A percentile compares a stretch with the other conserved stretches of the same genome.
Evolutionary conservation across 2,888 invertebrate species (phyloP).

Genomic region (Cataglyphis albicans): DNA sequence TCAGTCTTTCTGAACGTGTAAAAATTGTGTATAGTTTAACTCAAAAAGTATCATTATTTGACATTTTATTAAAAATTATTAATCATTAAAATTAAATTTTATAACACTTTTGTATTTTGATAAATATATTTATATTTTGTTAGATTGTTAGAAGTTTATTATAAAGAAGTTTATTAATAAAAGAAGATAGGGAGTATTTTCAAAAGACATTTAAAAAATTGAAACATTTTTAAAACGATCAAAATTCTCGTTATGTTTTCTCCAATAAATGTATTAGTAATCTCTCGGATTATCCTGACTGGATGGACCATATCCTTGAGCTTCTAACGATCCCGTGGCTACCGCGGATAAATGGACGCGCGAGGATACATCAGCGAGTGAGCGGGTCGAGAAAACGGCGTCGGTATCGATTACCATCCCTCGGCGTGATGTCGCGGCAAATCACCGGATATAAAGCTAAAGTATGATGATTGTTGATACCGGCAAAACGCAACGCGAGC

Average conservation of each 20-base stretch:
- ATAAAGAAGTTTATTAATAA: neutral
- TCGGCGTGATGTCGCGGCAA: constrained; percentile 77
- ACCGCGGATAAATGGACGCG: constrained; percentile 41
- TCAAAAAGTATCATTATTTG: neutral
- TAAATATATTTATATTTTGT: neutral
- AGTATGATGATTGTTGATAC: constrained; percentile 84
- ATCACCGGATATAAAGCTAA: constrained; percentile 84
- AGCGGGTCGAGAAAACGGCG: constrained; percentile 73
- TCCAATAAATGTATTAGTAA: neutral
- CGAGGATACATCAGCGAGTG: constrained; percentile 66
- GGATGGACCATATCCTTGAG: constrained; percentile 21
- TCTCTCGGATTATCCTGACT: constrained; percentile 21
- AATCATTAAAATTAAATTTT: neutral
- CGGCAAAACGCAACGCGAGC: constrained; percentile 80
- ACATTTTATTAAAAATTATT: neutral
- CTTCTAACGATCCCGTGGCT: constrained; percentile 9
- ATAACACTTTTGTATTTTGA: neutral
- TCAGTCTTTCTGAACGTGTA: neutral
- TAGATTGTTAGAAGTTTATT: neutral
- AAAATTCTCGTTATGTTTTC: neutral
- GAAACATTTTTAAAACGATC: neutral
- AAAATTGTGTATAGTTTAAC: neutral
- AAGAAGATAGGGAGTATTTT: no score
- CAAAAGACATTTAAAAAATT: neutral
- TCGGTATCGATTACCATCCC: constrained; percentile 80